A percentile compares a stretch with the other conserved stretches of the same genome.
These are phyloP conservation scores for Raja brachyura DNA, from an alignment of 2,113 vertebrate species.

Conservation along the genomic window DNA sequence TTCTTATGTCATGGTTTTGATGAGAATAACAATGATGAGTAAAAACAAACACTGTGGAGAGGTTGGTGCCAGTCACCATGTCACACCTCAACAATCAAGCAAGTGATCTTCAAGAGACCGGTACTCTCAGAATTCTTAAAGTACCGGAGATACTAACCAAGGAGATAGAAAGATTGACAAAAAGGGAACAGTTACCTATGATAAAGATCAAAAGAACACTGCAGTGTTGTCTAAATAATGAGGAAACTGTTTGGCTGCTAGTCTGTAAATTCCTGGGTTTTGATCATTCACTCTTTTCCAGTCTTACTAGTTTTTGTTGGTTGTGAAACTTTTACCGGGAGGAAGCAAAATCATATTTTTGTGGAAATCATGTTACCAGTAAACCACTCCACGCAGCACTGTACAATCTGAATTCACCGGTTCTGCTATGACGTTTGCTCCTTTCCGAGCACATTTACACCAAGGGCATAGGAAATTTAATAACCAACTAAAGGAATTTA, in stretches of 20 bases:
- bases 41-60: neutral
- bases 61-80: neutral
- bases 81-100: conserved; percentile 23
- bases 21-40: neutral
- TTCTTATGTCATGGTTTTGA: neutral
- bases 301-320: neutral
- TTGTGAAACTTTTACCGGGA: neutral
- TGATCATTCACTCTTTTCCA: neutral
- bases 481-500: neutral
- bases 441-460: no score
- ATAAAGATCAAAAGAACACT: conserved; percentile 27
- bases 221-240: conserved; percentile 3
- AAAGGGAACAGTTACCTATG: conserved; percentile 19
- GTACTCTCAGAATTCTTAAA: conserved; percentile 7
- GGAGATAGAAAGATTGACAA: conserved; percentile 14
- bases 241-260: conserved; percentile 7
- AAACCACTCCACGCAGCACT: neutral
- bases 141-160: conserved; percentile 22
- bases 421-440: neutral
- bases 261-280: neutral
- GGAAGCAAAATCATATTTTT: neutral
- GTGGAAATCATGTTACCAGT: neutral
- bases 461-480: neutral
- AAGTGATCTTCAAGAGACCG: neutral
- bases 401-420: neutral